Conservation (phyloP, 2,888 invertebrate genomes). For the Azorinus chamasolen region DNA sequence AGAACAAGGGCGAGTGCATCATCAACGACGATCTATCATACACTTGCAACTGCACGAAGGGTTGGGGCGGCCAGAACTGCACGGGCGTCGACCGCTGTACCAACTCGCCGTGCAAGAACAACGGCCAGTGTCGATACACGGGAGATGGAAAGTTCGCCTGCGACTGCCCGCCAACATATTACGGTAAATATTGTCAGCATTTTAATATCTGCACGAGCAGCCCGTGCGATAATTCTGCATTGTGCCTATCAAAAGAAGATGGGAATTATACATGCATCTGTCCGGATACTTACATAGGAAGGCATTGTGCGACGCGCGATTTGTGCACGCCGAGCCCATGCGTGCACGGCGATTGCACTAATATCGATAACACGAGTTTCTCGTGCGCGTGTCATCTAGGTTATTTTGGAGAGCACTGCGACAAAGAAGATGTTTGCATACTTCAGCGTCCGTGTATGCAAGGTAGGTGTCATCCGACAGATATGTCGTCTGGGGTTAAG, state of each 20-base stretch:
- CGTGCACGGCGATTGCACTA: slow-evolving; percentile 47
- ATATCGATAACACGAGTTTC: slow-evolving; percentile 22
- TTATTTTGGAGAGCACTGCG: slow-evolving; percentile 60
- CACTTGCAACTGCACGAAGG: slow-evolving; percentile 69
- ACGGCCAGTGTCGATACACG: slow-evolving; percentile 69
- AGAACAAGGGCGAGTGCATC: slow-evolving; percentile 67
- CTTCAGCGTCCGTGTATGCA: slow-evolving; percentile 54
- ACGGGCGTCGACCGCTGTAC: slow-evolving; percentile 71
- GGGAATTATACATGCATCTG: slow-evolving; percentile 63
- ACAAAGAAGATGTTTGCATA: slow-evolving; percentile 59
- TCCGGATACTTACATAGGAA: slow-evolving; percentile 65
- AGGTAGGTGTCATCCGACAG: slow-evolving; percentile 42
- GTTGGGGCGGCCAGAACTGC: slow-evolving; percentile 76
- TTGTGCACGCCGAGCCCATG: slow-evolving; percentile 74
- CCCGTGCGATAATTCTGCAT: slow-evolving; percentile 62
- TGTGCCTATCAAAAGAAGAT: slow-evolving; percentile 44
- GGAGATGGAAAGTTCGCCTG: slow-evolving; percentile 68
- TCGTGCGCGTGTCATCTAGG: slow-evolving; percentile 63
- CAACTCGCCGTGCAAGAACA: slow-evolving; percentile 67
- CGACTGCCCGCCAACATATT: slow-evolving; percentile 63
- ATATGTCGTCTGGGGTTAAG: slow-evolving; percentile 1
- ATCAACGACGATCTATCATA: slow-evolving; percentile 65
- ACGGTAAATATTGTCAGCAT: slow-evolving; percentile 68
- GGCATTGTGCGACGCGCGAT: slow-evolving; percentile 65
- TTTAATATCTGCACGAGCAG: slow-evolving; percentile 54